These are phyloP conservation scores for Cossypha polioptera DNA, from an alignment of 2,797 vertebrate species.

Conservation along the genomic window DNA sequence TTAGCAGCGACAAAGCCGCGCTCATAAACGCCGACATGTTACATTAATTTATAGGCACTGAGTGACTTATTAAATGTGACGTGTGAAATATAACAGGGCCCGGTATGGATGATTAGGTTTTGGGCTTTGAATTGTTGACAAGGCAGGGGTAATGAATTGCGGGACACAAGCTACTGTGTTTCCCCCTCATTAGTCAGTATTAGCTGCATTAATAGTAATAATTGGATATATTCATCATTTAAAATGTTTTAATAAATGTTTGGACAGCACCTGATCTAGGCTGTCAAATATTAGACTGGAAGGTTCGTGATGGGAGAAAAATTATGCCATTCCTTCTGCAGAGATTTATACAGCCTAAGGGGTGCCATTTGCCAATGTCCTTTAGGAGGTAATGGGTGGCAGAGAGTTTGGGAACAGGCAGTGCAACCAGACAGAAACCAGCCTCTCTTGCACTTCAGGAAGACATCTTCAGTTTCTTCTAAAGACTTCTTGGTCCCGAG, in stretches of 20 bases:
- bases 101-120: conserved; percentile 85
- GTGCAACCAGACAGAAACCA: background rate
- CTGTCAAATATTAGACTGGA: conserved; percentile 79
- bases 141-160: conserved; percentile 86
- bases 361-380: conserved; percentile 57
- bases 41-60: conserved; percentile 87
- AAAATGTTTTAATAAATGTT: conserved; percentile 89
- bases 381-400: conserved; percentile 28
- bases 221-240: conserved; percentile 88
- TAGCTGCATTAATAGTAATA: conserved; percentile 89
- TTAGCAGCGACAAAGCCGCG: conserved; percentile 80
- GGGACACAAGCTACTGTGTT: conserved; percentile 77
- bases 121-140: conserved; percentile 86
- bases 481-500: background rate
- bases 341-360: conserved; percentile 75
- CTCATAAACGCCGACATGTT: conserved; percentile 85
- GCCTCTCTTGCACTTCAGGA: background rate
- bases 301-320: conserved; percentile 79
- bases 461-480: background rate
- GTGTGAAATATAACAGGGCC: conserved; percentile 84
- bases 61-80: conserved; percentile 89
- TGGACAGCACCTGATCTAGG: conserved; percentile 82
- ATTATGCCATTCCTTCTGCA: conserved; percentile 69
- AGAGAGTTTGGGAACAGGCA: conserved; percentile 5
- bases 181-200: conserved; percentile 87